Percentiles rank a stretch among this genome's conserved stretches.
These are phyloP conservation scores for Athetis lepigone DNA, from an alignment of 2,888 invertebrate genomes.

Conservation along the genomic window DNA sequence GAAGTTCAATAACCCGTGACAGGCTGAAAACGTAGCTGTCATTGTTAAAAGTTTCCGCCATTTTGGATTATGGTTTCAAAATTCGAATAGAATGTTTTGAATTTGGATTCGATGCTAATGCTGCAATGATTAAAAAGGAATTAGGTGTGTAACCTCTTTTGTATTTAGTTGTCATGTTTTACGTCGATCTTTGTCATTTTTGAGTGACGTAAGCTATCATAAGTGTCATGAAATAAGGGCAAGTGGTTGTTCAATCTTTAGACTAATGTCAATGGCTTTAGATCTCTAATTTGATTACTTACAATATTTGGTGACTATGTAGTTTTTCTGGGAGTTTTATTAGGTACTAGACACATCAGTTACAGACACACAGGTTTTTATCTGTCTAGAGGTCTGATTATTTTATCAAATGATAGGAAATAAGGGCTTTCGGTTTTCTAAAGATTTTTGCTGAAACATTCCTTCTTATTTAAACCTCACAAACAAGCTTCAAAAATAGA, in stretches of 20 bases:
- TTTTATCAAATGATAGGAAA: constrained; percentile 11
- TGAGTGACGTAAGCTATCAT: constrained; percentile 1
- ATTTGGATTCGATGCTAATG: no score
- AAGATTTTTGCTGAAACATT: background rate
- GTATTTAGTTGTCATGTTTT: background rate
- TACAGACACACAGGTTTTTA: constrained; percentile 31
- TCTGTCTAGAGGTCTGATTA: constrained; percentile 34
- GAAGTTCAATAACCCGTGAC: constrained; percentile 53
- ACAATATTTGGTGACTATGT: constrained; percentile 8
- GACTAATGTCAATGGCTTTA: constrained; percentile 4
- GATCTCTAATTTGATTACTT: constrained; percentile 11
- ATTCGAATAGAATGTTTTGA: background rate
- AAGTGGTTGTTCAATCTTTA: constrained; percentile 2
- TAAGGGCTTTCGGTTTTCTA: background rate
- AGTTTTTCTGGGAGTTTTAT: constrained; percentile 16
- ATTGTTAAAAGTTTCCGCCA: constrained; percentile 45
- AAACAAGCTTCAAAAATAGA: constrained; percentile 23
- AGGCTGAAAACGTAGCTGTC: constrained; percentile 41
- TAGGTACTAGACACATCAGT: constrained; percentile 11
- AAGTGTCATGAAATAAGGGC: background rate
- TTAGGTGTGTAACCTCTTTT: background rate
- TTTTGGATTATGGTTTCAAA: constrained; percentile 31
- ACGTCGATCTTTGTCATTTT: background rate
- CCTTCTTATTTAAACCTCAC: constrained; percentile 1
- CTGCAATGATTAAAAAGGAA: background rate